phyloP scores from a whole-genome alignment of 1,140 invertebrate genomes.

The Galendromus occidentalis region DNA sequence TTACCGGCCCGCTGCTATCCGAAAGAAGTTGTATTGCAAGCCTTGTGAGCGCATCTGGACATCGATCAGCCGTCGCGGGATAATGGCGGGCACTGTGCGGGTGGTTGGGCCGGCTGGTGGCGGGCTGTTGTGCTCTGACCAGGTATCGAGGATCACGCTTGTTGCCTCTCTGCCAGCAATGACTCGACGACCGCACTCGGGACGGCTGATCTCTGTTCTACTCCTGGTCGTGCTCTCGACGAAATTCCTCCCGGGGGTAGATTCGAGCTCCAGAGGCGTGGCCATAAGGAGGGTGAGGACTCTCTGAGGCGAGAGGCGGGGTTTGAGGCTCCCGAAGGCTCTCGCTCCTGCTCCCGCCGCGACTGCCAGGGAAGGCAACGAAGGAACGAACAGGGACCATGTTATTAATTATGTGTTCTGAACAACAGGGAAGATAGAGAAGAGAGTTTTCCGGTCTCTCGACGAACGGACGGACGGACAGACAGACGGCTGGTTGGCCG shows the following conservation, averaged over 20 bases:
- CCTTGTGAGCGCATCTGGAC: not conserved
- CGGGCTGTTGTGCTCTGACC: too few species aligned
- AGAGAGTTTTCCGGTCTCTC: not conserved
- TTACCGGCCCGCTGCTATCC: not conserved
- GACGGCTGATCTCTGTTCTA: not conserved
- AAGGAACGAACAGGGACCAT: not conserved
- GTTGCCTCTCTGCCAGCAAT: too few species aligned
- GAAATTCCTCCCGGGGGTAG: not conserved
- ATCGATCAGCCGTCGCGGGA: not conserved
- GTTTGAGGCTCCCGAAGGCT: not conserved
- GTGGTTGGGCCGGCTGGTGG: too few species aligned
- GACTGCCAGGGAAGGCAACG: too few species aligned
- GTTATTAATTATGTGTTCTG: conserved; percentile 11
- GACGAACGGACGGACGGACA: not conserved
- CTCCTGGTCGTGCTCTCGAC: not conserved
- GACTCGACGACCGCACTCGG: too few species aligned
- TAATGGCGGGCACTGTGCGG: too few species aligned
- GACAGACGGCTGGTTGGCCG: not conserved
- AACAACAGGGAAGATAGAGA: not conserved
- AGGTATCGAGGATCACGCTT: too few species aligned
- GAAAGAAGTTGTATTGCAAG: not conserved
- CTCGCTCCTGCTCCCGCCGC: not conserved
- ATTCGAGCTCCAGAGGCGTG: not conserved
- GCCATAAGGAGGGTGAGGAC: not conserved
- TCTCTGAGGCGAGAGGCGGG: not conserved